Base-by-base conservation (phyloP, 2,797 vertebrate species). In the Dromococcyx pavoninus region DNA sequence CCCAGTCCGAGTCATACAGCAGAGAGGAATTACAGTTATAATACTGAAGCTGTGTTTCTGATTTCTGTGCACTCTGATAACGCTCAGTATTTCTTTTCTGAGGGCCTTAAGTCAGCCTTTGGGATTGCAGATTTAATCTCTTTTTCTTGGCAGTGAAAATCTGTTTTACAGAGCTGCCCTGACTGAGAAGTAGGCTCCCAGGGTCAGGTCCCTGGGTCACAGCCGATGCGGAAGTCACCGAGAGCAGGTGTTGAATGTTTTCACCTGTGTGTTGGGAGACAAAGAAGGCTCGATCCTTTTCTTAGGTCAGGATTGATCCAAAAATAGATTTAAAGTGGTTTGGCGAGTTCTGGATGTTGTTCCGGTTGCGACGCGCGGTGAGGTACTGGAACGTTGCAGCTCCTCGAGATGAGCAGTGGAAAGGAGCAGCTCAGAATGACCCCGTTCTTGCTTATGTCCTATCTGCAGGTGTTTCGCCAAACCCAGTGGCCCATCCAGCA, bases 391-490 rank as follows among this genome's bases (percentile, higher is more conserved):
- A 87, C 46, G 7, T 2, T 3, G 9, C 32, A 5, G 5, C 60
- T 81, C 33, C 50, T 80, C 27, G 1, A 17, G 51, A 7, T 8
- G 14, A 17, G 27, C 1, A 16, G 13, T 11, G 43, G 17, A 3
- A 18, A 57, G 50, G 15, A 79, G 32, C 8, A 9, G 3, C 70
- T 61, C 24, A 1, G 27, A 6, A 41, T 86, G 53, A 89, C 77
- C 23, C 19, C 1, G 1, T n/a, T 13, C 22, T 3, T 23, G 1
- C 50, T 37, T 43, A 1, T 13, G 15, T 84, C 78, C 39, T 14
- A 1, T 7, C 66, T 56, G 14, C 97, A 99, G 99, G 97, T 99
- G 99, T 97, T 99, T 99, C 98, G 98, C 98, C 93, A 99, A 99
- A 98, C 95, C 98, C 97, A 99, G 97, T 5, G 97, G 98, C 95